These are phyloP conservation scores for Mimumesa dahlbomi DNA, from an alignment of 2,888 invertebrate genomes.

Conservation along the genomic window DNA sequence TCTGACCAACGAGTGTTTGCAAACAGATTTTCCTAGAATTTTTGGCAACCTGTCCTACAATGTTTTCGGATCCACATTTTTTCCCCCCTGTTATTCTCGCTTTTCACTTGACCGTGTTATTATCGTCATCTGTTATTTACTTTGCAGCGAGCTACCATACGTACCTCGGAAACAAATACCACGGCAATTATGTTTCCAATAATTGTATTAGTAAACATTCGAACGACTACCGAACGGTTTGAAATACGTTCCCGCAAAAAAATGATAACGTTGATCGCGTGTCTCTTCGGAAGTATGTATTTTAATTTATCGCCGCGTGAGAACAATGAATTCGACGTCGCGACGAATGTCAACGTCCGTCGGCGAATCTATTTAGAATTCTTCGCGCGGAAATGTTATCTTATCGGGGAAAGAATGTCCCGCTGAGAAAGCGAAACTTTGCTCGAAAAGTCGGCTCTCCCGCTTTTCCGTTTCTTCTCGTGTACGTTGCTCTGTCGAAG, in stretches of 20 bases:
- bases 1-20: conserved; percentile 34
- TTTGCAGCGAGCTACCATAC: too few species aligned
- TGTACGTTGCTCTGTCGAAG: conserved; percentile 17
- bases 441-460: conserved; percentile 26
- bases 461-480: conserved; percentile 6
- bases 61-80: not conserved
- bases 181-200: too few species aligned
- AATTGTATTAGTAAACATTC: too few species aligned
- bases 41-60: not conserved
- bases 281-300: too few species aligned
- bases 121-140: too few species aligned
- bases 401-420: conserved; percentile 38
- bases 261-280: too few species aligned
- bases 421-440: conserved; percentile 31
- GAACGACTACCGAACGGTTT: too few species aligned
- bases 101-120: not conserved
- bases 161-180: too few species aligned
- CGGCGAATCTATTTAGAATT: conserved; percentile 44
- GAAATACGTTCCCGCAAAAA: too few species aligned
- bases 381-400: conserved; percentile 51
- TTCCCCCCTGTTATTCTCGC: not conserved
- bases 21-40: conserved; percentile 49
- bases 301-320: too few species aligned
- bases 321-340: not conserved
- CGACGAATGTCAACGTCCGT: conserved; percentile 21